These are phyloP conservation scores for Stenopsyche tienmushanensis DNA, from an alignment of 1,140 invertebrate species.

Conservation along the genomic window DNA sequence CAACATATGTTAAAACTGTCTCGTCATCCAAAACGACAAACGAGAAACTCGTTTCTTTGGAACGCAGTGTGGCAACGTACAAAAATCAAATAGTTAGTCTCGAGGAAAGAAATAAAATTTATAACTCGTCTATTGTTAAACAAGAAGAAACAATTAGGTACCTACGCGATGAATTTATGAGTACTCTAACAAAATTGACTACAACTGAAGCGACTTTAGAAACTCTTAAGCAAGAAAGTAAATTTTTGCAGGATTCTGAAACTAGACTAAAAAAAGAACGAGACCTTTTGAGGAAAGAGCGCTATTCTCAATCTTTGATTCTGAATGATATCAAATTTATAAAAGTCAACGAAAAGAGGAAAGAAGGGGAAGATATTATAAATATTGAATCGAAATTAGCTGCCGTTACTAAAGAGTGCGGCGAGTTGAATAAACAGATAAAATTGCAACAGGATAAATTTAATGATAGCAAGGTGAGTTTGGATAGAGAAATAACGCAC, in stretches of 20 bases:
- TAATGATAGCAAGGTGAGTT: slow-evolving; percentile 50
- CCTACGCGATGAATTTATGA: slow-evolving; percentile 73
- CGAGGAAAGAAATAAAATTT: slow-evolving; percentile 82
- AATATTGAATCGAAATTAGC: slow-evolving; percentile 77
- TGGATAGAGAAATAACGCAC: slow-evolving; percentile 60
- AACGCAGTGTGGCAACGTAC: slow-evolving; percentile 75
- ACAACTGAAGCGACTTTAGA: slow-evolving; percentile 73
- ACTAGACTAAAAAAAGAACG: slow-evolving; percentile 75
- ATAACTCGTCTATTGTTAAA: slow-evolving; percentile 77
- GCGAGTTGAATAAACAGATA: slow-evolving; percentile 71
- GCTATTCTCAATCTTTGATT: slow-evolving; percentile 73
- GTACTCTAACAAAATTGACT: slow-evolving; percentile 71
- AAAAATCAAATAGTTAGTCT: slow-evolving; percentile 81
- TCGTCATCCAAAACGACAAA: slow-evolving; percentile 73
- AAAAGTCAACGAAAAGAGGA: slow-evolving; percentile 78
- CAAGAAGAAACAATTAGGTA: slow-evolving; percentile 82
- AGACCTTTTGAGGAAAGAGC: slow-evolving; percentile 73
- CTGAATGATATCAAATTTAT: slow-evolving; percentile 79
- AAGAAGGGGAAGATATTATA: slow-evolving; percentile 76
- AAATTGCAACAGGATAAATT: slow-evolving; percentile 72
- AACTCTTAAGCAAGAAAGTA: slow-evolving; percentile 74
- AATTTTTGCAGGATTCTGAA: slow-evolving; percentile 74
- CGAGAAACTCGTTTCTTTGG: slow-evolving; percentile 78
- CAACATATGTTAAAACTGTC: slow-evolving; percentile 68
- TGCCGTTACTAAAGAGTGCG: slow-evolving; percentile 76